Base-by-base conservation (phyloP, 2,113 vertebrate genomes). In the Trachemys scripta region DNA sequence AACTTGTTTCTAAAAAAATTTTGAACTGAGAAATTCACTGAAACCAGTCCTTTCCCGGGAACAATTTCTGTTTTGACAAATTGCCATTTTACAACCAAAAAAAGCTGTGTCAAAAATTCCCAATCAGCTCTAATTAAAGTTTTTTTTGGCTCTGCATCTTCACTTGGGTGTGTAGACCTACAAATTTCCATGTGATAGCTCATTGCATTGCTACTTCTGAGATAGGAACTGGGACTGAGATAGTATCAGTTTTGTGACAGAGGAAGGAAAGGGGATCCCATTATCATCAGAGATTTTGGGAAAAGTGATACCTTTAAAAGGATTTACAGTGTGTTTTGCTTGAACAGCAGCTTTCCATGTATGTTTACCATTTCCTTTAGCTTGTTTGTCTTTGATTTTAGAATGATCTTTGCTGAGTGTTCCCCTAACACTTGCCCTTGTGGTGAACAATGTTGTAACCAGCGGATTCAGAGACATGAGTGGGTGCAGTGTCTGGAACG, bases 321-420 rank as follows among this genome's bases (percentile, higher is more conserved):
- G 82, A 27, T 47, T 78, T 42, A 31, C 12, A 20, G 1, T 5
- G 2, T 35, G 35, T 16, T 42, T 20, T 29, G 14, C 42, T 13
- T 5, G 6, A 11, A 1, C 11, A 24, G 7, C 25, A 49, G 14
- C 14, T 42, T 2, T 31, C 7, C 9, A 6, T 17, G 11, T 1
- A 1, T 4, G 3, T 38, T 29, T 0, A 29, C 51, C 12, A 38
- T 62, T 82, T 2, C 87, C 27, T 80, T 87, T 0, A 42, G n/a
- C 62, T 3, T 1, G 22, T 53, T 7, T 69, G 5, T 3, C 12
- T 88, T 95, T 76, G 16, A 4, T 97, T 94, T 3, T 10, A 99
- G 99, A 97, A 99, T 99, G 99, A 99, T 99, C 97, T 99, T 99
- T 98, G 99, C 99, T 0, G 99, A 99, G 97, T 99, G 99, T 65